phyloP scores from a whole-genome alignment of 2,797 vertebrate species.

The Aeoliscus strigatus region DNA sequence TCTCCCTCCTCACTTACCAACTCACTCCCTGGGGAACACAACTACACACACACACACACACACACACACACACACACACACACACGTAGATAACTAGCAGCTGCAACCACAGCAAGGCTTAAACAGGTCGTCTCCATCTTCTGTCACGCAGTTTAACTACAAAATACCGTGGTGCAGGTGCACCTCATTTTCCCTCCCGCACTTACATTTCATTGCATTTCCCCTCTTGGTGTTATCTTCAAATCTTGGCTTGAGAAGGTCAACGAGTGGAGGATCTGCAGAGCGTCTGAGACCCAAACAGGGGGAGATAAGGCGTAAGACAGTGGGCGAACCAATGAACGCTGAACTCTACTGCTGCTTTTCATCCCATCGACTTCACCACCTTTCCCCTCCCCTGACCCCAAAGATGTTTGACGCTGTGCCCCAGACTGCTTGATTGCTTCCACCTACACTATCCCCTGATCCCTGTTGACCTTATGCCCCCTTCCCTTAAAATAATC shows the following conservation, averaged over 20 bases:
- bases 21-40: slow-evolving; percentile 10
- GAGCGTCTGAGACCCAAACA: slow-evolving; percentile 19
- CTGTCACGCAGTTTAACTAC: slow-evolving; percentile 11
- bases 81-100: slow-evolving; percentile 3
- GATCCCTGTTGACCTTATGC: no score
- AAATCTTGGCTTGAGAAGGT: slow-evolving; percentile 28
- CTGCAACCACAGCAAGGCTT: not conserved
- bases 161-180: not conserved
- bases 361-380: slow-evolving; percentile 15
- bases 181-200: not conserved
- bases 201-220: slow-evolving; percentile 6
- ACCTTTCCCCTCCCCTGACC: slow-evolving; percentile 2
- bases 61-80: slow-evolving; percentile 3
- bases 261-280: slow-evolving; percentile 12
- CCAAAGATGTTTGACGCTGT: no score
- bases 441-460: no score
- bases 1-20: slow-evolving; percentile 19
- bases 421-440: no score
- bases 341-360: no score
- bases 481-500: no score
- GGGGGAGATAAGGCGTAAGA: slow-evolving; percentile 14
- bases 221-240: slow-evolving; percentile 2
- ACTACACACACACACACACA: slow-evolving; percentile 1
- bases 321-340: slow-evolving; percentile 43
- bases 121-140: slow-evolving; percentile 1